Conservation (phyloP, 2,888 invertebrate species). For the Entomobrya multifasciata region DNA sequence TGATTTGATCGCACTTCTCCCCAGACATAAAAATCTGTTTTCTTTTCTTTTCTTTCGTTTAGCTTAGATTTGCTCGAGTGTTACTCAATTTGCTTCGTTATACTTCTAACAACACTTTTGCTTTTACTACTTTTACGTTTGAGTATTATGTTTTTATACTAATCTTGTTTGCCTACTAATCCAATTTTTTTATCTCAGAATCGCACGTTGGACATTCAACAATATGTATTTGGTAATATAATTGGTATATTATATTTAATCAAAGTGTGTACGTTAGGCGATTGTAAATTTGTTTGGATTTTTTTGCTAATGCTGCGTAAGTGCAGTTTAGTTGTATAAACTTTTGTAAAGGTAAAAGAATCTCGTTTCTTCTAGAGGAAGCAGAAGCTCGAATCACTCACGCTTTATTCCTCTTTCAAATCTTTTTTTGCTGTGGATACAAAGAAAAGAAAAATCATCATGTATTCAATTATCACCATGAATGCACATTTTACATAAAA, state of each 20-base stretch:
- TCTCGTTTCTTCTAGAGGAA: constrained; percentile 46
- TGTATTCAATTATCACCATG: background rate
- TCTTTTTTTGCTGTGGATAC: background rate
- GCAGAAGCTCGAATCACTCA: constrained; percentile 57
- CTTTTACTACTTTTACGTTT: background rate
- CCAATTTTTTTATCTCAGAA: constrained; percentile 40
- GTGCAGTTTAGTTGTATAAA: constrained; percentile 6
- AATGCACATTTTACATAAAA: too few relatives aligned
- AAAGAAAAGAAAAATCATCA: background rate
- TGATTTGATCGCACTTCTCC: background rate
- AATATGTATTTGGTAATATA: too few relatives aligned
- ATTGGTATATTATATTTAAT: too few relatives aligned
- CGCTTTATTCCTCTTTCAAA: constrained; percentile 6
- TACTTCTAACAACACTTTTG: constrained; percentile 13
- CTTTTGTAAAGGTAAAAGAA: constrained; percentile 31
- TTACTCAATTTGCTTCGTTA: constrained; percentile 3
- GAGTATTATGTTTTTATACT: background rate
- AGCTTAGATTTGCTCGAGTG: too few relatives aligned
- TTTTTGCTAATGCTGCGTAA: background rate
- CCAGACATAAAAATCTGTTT: constrained; percentile 4
- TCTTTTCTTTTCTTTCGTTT: too few relatives aligned
- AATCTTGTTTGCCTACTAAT: constrained; percentile 29
- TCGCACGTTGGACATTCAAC: too few relatives aligned
- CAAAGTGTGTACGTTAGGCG: too few relatives aligned
- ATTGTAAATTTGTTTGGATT: background rate